phyloP scores from a whole-genome alignment of 2,113 vertebrate species.

The Perccottus glenii region DNA sequence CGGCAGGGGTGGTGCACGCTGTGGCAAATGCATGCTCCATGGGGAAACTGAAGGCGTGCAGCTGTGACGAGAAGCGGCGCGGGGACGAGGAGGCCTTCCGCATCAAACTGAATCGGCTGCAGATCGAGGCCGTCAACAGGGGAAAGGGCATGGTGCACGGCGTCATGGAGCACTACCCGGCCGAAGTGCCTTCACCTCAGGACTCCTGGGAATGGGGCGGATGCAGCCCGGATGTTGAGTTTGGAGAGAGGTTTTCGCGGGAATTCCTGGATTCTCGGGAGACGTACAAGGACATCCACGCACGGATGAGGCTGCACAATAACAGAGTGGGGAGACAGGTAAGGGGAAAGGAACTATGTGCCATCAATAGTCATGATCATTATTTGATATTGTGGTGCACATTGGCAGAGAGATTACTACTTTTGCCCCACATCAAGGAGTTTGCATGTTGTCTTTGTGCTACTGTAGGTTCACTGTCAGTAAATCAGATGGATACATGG shows the following conservation, averaged over 20 bases:
- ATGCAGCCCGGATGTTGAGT: slow-evolving; percentile 97
- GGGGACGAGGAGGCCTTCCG: slow-evolving; percentile 96
- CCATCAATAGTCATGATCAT: not conserved
- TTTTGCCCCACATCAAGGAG: too few species aligned
- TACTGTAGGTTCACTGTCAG: too few species aligned
- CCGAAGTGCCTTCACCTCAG: slow-evolving; percentile 86
- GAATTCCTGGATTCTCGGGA: slow-evolving; percentile 97
- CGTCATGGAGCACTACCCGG: slow-evolving; percentile 90
- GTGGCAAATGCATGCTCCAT: slow-evolving; percentile 97
- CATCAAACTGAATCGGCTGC: slow-evolving; percentile 90
- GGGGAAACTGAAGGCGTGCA: slow-evolving; percentile 92
- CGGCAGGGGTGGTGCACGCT: slow-evolving; percentile 91
- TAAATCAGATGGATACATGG: too few species aligned
- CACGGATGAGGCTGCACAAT: slow-evolving; percentile 97
- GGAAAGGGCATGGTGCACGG: slow-evolving; percentile 97
- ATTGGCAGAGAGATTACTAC: not conserved
- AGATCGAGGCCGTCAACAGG: slow-evolving; percentile 93
- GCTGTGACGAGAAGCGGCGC: slow-evolving; percentile 91
- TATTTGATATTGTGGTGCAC: not conserved
- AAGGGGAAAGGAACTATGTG: slow-evolving; percentile 69
- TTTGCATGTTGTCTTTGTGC: too few species aligned
- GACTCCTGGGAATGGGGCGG: slow-evolving; percentile 99
- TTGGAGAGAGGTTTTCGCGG: slow-evolving; percentile 95
- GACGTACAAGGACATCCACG: slow-evolving; percentile 95
- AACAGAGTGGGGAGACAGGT: slow-evolving; percentile 98